These are phyloP conservation scores for Falco punctatus DNA, from an alignment of 2,113 vertebrate genomes.

Conservation along the genomic window DNA sequence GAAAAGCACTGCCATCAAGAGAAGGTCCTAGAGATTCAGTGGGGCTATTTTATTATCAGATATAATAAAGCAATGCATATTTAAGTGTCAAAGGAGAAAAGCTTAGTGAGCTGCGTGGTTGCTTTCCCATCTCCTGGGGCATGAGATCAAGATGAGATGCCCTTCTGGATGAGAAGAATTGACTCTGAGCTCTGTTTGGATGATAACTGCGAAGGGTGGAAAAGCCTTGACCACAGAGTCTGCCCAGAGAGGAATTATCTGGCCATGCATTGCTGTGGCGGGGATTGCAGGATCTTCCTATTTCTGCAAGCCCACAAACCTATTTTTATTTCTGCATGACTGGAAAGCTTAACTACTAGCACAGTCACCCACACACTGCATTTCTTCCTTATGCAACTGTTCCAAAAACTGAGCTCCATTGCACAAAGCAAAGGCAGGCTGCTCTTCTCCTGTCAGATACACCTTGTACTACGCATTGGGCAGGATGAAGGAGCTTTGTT, in stretches of 20 bases:
- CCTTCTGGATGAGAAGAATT: background rate
- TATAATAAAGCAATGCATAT: background rate
- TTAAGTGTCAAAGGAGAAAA: background rate
- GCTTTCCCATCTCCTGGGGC: background rate
- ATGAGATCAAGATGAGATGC: background rate
- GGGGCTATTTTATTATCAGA: background rate
- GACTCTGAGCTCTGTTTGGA: background rate
- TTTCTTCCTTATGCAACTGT: background rate
- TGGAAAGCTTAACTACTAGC: background rate
- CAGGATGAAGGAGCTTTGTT: background rate
- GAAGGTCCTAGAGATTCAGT: background rate
- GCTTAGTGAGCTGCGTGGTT: background rate
- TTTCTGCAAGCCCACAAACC: background rate
- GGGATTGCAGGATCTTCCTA: background rate
- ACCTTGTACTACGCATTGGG: background rate
- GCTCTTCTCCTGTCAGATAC: background rate
- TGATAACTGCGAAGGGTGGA: background rate
- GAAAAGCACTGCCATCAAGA: background rate
- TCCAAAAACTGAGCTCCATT: accelerated
- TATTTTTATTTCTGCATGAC: background rate
- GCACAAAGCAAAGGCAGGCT: background rate
- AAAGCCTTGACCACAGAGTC: background rate
- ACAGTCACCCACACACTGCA: accelerated
- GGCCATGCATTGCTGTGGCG: accelerated
- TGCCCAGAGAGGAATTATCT: background rate